Percentiles rank a stretch among this genome's conserved stretches.
These are phyloP conservation scores for Plectus sambesii DNA, from an alignment of 1,140 invertebrate genomes.

Conservation along the genomic window DNA sequence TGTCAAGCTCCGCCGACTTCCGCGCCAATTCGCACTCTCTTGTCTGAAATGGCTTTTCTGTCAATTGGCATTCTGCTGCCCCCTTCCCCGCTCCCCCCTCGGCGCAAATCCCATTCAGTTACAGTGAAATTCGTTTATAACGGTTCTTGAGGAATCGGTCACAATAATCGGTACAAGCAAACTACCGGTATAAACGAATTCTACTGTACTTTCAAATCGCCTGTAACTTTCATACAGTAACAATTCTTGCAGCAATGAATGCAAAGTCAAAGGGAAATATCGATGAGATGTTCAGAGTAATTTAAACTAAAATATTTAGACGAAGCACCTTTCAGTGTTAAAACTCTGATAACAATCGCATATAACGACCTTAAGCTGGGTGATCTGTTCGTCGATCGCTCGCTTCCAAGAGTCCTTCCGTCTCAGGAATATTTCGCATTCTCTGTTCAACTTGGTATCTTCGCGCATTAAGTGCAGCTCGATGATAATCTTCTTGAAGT, in stretches of 20 bases:
- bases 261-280: too few species aligned
- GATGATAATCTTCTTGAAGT: constrained; percentile 28
- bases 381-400: constrained; percentile 29
- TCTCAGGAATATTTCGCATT: constrained; percentile 30
- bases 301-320: too few species aligned
- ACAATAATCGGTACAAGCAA: too few species aligned
- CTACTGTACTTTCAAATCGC: too few species aligned
- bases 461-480: constrained; percentile 24
- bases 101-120: constrained; percentile 22
- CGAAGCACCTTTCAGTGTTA: too few species aligned
- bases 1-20: constrained; percentile 30
- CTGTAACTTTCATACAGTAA: too few species aligned
- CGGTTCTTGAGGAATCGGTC: background rate
- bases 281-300: too few species aligned
- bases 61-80: too few species aligned
- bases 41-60: too few species aligned
- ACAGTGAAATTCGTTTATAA: constrained; percentile 1
- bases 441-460: constrained; percentile 26
- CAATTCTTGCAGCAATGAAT: too few species aligned
- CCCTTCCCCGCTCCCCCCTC: too few species aligned
- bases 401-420: constrained; percentile 30
- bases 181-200: too few species aligned
- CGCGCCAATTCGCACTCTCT: constrained; percentile 32
- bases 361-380: constrained; percentile 24
- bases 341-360: constrained; percentile 10